phyloP scores from a whole-genome alignment of 2,797 vertebrate genomes.

The Anomalospiza imberbis region DNA sequence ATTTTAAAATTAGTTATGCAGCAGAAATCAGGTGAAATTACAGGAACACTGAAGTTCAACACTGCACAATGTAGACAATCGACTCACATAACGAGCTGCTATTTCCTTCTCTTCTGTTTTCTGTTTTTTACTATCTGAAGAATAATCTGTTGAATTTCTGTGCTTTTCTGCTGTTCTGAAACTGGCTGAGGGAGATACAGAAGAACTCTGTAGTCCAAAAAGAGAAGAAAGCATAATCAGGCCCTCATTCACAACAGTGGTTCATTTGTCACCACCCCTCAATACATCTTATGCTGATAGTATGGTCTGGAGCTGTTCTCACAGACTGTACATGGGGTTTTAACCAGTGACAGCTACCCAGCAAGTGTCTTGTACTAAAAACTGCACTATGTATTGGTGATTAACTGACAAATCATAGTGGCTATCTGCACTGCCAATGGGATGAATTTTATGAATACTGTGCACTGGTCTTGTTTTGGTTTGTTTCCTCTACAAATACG shows the following conservation, averaged over 20 bases:
- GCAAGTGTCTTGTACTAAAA: not conserved
- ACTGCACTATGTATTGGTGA: not conserved
- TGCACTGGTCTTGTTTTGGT: not conserved
- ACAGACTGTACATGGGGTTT: not conserved
- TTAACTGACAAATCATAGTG: not conserved
- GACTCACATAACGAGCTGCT: conserved; percentile 82
- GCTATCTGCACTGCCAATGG: not conserved
- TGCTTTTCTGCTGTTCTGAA: conserved; percentile 92
- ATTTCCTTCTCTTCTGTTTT: conserved; percentile 94
- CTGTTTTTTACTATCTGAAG: conserved; percentile 92
- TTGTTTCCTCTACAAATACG: not conserved
- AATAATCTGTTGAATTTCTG: conserved; percentile 88
- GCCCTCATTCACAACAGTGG: not conserved
- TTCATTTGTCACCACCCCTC: not conserved
- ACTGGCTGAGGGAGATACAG: conserved; percentile 92
- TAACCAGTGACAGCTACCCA: not conserved
- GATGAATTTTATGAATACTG: not conserved
- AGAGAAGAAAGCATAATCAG: not conserved
- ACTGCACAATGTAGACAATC: not conserved
- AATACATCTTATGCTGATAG: not conserved
- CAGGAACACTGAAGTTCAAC: not conserved
- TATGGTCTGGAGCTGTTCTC: not conserved
- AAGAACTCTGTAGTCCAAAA: conserved; percentile 85
- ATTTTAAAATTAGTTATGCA: not conserved
- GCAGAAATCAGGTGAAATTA: not conserved